Base-by-base conservation (phyloP, 2,113 vertebrate genomes). In the Verasper variegatus region DNA sequence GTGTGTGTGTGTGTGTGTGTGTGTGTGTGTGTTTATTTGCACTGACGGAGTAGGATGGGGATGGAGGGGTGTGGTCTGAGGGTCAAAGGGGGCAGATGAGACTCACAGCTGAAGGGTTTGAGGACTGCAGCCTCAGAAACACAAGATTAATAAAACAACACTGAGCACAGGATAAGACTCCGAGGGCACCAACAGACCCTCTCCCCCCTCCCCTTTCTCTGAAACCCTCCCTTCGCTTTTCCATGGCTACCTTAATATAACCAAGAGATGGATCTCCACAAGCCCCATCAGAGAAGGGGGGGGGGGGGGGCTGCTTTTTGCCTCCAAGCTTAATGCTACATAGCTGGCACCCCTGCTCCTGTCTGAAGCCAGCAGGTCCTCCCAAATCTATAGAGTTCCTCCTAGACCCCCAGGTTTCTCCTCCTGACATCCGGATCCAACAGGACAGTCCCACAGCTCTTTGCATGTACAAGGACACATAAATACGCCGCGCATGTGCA, bases 61-160 rank as follows among this genome's bases (percentile, higher is more conserved):
- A 71, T 71, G 72, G 64, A 65, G 78, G 80, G 78, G 81, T 60
- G 84, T 60, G 67, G 67, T 56, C 68, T 74, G 24, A 40, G 82
- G 90, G 88, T 91, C 83, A 91, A 9, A 78, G 75, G 75, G 82
- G 77, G 61, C 80, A 90, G 77, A 61, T 65, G 78, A 88, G 83
- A 76, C 84, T 87, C 68, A 70, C 71, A 76, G 84, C 85, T 90
- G 82, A 88, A 78, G 71, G 74, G 80, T 88, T 85, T 88, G 80
- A 63, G 76, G 77, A 76, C 79, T 83, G 70, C 83, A 81, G 80
- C 81, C 60, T 66, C 76, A 60, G 81, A 92, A 92, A 91, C 92
- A 88, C 83, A 84, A 77, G 75, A 75, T 93, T 92, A 93, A 94
- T 94, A 94, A 93, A 94, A 92, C 91, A 93, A 88, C 71, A 93